Conservation (phyloP, 2,888 invertebrate species). For the Pogonocherus hispidulus region DNA sequence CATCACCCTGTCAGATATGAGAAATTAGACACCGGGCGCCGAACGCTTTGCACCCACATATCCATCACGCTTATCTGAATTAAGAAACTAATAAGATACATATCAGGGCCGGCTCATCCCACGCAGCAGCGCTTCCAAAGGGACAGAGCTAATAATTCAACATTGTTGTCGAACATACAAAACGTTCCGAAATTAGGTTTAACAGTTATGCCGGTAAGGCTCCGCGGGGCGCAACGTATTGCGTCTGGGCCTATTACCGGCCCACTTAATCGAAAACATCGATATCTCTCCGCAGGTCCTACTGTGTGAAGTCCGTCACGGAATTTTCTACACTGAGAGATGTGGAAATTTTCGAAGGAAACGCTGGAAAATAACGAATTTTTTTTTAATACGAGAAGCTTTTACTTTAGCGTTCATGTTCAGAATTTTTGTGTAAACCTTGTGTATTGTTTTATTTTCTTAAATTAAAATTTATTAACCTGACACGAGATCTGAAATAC, state of each 20-base stretch:
- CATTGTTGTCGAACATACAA: constrained; percentile 23
- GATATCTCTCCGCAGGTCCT: constrained; percentile 45
- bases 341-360: not conserved
- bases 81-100: constrained; percentile 22
- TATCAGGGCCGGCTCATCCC: constrained; percentile 5
- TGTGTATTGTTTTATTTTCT: no score
- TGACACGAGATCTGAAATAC: no score
- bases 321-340: not conserved
- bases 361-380: no score
- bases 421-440: no score
- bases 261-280: constrained; percentile 51
- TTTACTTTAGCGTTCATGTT: no score
- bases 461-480: no score
- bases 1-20: constrained; percentile 9
- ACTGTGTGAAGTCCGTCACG: constrained; percentile 46
- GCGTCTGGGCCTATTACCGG: constrained; percentile 42
- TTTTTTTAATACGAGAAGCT: no score
- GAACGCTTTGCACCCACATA: constrained; percentile 8
- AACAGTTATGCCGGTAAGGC: constrained; percentile 34
- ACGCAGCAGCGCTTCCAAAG: constrained; percentile 16
- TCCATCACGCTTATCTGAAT: constrained; percentile 25
- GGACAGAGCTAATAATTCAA: constrained; percentile 22
- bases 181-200: constrained; percentile 29
- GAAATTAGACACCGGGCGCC: constrained; percentile 5
- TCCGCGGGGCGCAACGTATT: constrained; percentile 47